Conservation (phyloP, 2,888 invertebrate species). For the Drosophila hamatofila region DNA sequence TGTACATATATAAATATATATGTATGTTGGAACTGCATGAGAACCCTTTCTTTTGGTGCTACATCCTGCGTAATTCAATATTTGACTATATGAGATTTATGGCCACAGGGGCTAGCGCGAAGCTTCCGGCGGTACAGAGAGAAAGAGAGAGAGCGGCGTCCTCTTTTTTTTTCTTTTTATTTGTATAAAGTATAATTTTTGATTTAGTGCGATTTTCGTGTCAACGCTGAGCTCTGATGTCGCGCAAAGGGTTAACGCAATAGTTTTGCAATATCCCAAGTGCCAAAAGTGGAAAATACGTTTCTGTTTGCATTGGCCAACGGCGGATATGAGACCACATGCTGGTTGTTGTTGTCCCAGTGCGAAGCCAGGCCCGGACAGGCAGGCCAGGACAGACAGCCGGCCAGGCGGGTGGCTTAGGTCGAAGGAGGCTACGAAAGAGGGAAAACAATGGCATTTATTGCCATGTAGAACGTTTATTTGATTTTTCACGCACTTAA, state of each 20-base stretch:
- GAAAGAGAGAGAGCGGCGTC: conserved; percentile 9
- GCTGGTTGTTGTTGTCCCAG: conserved; percentile 77
- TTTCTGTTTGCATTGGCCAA: conserved; percentile 64
- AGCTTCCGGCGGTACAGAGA: conserved; percentile 56
- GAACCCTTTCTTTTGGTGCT: conserved; percentile 56
- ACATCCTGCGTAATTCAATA: conserved; percentile 82
- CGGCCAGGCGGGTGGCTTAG: conserved; percentile 30
- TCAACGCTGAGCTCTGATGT: conserved; percentile 59
- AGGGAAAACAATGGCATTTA: conserved; percentile 28
- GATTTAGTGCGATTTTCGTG: conserved; percentile 81
- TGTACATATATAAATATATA: conserved; percentile 20
- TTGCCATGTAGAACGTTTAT: conserved; percentile 30
- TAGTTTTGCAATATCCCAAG: conserved; percentile 76
- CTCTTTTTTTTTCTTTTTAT: conserved; percentile 49
- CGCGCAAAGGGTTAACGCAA: conserved; percentile 68
- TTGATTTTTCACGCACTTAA: conserved; percentile 33
- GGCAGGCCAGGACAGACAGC: neutral
- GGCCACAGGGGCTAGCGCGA: conserved; percentile 69
- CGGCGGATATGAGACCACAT: conserved; percentile 80
- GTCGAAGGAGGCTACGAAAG: conserved; percentile 1
- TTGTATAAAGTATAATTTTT: conserved; percentile 83
- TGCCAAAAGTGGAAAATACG: conserved; percentile 48
- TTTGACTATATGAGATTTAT: conserved; percentile 82
- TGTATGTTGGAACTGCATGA: conserved; percentile 35
- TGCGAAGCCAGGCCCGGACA: neutral